These are phyloP conservation scores for Rhyacophila evoluta DNA, from an alignment of 2,888 invertebrate species.

Conservation along the genomic window DNA sequence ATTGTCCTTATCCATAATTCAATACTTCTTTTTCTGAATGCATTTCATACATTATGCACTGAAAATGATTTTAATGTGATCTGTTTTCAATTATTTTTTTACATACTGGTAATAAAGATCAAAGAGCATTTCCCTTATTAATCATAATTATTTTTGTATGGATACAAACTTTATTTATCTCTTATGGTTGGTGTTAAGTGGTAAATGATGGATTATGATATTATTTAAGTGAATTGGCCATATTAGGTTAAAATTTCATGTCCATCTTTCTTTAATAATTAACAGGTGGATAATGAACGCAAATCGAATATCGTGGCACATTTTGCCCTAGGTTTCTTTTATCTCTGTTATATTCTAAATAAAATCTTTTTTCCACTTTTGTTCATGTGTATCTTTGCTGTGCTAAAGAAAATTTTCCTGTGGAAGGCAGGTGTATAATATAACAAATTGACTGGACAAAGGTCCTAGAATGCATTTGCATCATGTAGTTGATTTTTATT, in stretches of 20 bases:
- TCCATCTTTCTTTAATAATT: conserved; percentile 1
- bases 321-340: not conserved
- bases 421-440: not conserved
- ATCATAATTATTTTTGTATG: conserved; percentile 27
- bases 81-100: too few species aligned
- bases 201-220: conserved; percentile 20
- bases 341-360: not conserved
- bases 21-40: too few species aligned
- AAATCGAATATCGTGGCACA: not conserved
- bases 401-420: too few species aligned
- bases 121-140: conserved; percentile 32
- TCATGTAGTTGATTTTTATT: too few species aligned
- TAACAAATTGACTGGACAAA: too few species aligned
- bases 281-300: not conserved
- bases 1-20: too few species aligned
- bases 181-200: conserved; percentile 1
- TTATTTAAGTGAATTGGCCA: conserved; percentile 43
- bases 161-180: not conserved
- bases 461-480: too few species aligned
- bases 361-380: not conserved
- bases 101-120: too few species aligned
- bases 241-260: conserved; percentile 42
- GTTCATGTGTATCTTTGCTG: too few species aligned
- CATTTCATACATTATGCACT: too few species aligned
- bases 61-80: too few species aligned